These are phyloP conservation scores for Paedocypris micromegethes DNA, from an alignment of 2,797 vertebrate genomes.

Conservation along the genomic window DNA sequence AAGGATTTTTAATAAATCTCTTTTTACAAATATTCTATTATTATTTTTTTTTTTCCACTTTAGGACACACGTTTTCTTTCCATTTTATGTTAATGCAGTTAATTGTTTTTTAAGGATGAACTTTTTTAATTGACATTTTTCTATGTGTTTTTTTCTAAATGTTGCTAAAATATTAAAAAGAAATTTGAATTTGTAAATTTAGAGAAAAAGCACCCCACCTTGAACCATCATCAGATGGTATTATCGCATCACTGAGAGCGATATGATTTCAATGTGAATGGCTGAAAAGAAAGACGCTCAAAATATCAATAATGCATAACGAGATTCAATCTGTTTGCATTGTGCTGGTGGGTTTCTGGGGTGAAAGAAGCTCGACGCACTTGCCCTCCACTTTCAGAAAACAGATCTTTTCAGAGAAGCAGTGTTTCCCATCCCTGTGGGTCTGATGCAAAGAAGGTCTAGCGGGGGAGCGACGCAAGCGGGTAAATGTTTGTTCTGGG, in stretches of 20 bases:
- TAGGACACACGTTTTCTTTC: no score
- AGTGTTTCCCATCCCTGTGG: constrained; percentile 32
- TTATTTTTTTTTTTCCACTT: no score
- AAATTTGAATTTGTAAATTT: no score
- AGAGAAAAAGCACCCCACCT: not conserved
- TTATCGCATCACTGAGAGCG: not conserved
- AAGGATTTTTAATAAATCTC: no score
- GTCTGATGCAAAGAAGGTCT: constrained; percentile 5
- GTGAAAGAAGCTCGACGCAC: constrained; percentile 14
- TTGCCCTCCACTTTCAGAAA: constrained; percentile 31
- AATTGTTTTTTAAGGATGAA: no score
- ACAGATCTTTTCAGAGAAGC: constrained; percentile 21
- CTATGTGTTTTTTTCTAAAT: not conserved
- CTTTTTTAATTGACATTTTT: constrained; percentile 6
- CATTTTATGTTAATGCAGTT: no score
- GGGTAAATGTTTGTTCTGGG: constrained; percentile 40
- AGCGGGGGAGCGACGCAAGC: constrained; percentile 21
- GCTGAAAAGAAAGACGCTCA: constrained; percentile 23
- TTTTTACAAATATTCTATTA: no score
- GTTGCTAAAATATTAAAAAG: no score
- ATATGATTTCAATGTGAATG: constrained; percentile 31
- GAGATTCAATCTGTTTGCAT: constrained; percentile 43
- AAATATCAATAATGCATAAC: constrained; percentile 38
- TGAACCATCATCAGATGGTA: constrained; percentile 8
- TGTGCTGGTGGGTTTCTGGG: constrained; percentile 32